Evolutionary conservation across 2,113 vertebrate species (phyloP).

Genomic region (Zingel zingel): DNA sequence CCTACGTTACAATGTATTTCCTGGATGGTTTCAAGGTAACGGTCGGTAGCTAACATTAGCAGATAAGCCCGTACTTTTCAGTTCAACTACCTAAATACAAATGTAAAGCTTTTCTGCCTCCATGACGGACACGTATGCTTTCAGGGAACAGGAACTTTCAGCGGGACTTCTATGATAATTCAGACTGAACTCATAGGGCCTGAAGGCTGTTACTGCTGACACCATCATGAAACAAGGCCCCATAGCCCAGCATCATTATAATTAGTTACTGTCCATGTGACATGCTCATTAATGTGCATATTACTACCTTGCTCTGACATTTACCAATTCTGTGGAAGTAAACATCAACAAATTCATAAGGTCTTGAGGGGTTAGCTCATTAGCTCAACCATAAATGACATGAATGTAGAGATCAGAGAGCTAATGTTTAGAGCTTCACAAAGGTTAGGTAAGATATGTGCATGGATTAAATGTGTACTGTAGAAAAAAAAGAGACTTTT

Average conservation of each 20-base stretch:
- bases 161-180: slow-evolving; percentile 39
- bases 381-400: slow-evolving; percentile 54
- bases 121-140: not conserved
- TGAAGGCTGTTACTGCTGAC: slow-evolving; percentile 47
- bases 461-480: not conserved
- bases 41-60: too few species aligned
- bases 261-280: slow-evolving; percentile 64
- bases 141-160: slow-evolving; percentile 35
- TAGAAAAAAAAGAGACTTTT: not conserved
- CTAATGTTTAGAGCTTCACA: slow-evolving; percentile 22
- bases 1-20: too few species aligned
- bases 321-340: slow-evolving; percentile 52
- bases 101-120: slow-evolving; percentile 34
- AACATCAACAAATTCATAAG: slow-evolving; percentile 61
- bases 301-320: slow-evolving; percentile 33
- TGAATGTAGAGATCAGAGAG: slow-evolving; percentile 39
- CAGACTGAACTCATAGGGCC: slow-evolving; percentile 11
- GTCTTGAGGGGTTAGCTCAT: slow-evolving; percentile 63
- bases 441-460: not conserved
- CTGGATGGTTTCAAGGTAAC: too few species aligned
- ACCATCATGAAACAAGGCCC: slow-evolving; percentile 51
- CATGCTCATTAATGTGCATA: slow-evolving; percentile 69
- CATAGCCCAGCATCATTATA: slow-evolving; percentile 51
- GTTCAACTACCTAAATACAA: not conserved
- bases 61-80: too few species aligned